Conservation (phyloP, 2,113 vertebrate species). For the Odontophorus gujanensis region DNA sequence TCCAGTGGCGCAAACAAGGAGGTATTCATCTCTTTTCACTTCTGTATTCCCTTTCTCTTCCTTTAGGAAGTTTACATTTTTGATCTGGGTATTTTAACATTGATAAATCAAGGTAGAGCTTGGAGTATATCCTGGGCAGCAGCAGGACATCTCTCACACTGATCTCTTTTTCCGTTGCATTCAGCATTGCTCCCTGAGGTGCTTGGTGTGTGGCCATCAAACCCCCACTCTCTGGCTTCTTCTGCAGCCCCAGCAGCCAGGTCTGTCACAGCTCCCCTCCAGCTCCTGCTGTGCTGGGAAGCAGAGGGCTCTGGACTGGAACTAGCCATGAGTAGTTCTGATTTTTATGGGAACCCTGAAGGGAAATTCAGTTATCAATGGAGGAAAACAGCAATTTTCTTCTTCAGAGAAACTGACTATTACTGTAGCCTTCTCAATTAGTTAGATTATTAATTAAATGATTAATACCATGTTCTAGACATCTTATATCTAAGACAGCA, state of each 20-base stretch:
- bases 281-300: not conserved
- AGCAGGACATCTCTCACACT: not conserved
- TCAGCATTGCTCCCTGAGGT: not conserved
- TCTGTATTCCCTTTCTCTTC: not conserved
- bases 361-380: not conserved
- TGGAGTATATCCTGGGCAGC: not conserved
- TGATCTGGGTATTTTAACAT: rapidly evolving
- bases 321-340: not conserved
- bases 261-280: not conserved
- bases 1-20: not conserved
- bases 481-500: not conserved
- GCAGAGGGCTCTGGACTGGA: not conserved
- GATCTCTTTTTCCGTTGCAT: not conserved
- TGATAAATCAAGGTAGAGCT: not conserved
- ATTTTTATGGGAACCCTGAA: not conserved
- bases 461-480: not conserved
- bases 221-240: not conserved
- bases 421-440: not conserved
- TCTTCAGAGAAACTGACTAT: not conserved
- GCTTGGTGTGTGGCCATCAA: not conserved
- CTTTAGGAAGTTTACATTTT: not conserved
- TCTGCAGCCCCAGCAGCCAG: not conserved
- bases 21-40: not conserved
- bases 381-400: not conserved
- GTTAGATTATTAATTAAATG: not conserved